phyloP scores from a whole-genome alignment of 2,888 invertebrate genomes.

The Andrena fulva region DNA sequence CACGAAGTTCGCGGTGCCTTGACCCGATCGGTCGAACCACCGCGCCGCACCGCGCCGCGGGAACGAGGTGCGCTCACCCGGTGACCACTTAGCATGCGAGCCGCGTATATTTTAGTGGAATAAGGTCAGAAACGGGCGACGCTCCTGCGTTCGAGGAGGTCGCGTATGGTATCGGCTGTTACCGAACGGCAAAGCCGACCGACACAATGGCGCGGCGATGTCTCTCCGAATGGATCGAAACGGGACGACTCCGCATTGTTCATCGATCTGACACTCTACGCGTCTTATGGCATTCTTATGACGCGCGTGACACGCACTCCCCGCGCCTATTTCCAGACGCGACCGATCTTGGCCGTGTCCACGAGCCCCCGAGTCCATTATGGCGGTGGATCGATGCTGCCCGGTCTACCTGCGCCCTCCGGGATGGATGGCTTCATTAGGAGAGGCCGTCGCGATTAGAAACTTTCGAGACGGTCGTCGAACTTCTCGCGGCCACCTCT shows the following conservation, averaged over 20 bases:
- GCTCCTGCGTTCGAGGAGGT: slow-evolving; percentile 67
- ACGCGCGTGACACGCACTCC: slow-evolving; percentile 78
- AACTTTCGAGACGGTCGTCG: slow-evolving; percentile 8
- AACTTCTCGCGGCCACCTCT: not conserved
- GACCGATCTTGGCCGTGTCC: slow-evolving; percentile 14
- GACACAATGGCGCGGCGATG: slow-evolving; percentile 77
- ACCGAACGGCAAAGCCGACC: slow-evolving; percentile 65
- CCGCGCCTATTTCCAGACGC: slow-evolving; percentile 54
- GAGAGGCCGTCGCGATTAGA: slow-evolving; percentile 17
- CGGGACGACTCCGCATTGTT: slow-evolving; percentile 66
- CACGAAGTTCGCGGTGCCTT: slow-evolving; percentile 54
- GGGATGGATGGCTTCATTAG: slow-evolving; percentile 55
- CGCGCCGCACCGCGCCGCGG: not conserved
- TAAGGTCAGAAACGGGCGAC: slow-evolving; percentile 79
- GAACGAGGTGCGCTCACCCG: slow-evolving; percentile 12
- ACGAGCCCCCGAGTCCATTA: slow-evolving; percentile 53
- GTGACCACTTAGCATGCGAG: slow-evolving; percentile 62
- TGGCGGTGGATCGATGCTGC: slow-evolving; percentile 60
- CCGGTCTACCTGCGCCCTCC: slow-evolving; percentile 27
- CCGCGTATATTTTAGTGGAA: slow-evolving; percentile 80
- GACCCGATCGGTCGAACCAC: slow-evolving; percentile 54
- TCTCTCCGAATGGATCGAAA: slow-evolving; percentile 68
- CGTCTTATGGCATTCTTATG: slow-evolving; percentile 81
- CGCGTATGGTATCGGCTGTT: slow-evolving; percentile 71
- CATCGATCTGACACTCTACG: slow-evolving; percentile 66